Percentiles rank a stretch among this genome's conserved stretches.
Evolutionary conservation across 2,888 invertebrate genomes (phyloP).

Genomic region (Villa cingulata): DNA sequence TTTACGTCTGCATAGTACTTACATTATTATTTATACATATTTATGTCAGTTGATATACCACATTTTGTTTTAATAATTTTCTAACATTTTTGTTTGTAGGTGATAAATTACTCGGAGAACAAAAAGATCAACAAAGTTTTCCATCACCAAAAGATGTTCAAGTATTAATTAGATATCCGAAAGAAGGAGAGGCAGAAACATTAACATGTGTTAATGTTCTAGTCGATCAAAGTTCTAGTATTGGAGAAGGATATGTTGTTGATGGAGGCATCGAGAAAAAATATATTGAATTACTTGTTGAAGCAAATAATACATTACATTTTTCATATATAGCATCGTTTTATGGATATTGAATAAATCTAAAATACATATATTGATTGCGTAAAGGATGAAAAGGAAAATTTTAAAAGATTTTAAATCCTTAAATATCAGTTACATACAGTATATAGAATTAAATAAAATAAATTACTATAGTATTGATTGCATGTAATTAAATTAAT

Average conservation of each 20-base stretch:
- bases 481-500: too few species aligned
- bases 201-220: constrained; percentile 8
- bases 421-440: too few species aligned
- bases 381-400: too few species aligned
- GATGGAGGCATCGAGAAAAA: constrained; percentile 9
- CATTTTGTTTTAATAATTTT: background rate
- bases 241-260: constrained; percentile 7
- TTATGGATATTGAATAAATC: constrained; percentile 7
- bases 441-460: too few species aligned
- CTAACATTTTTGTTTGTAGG: background rate
- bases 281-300: constrained; percentile 3
- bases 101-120: constrained; percentile 3
- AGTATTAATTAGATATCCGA: constrained; percentile 7
- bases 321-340: constrained; percentile 9
- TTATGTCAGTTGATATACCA: too few species aligned
- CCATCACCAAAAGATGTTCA: constrained; percentile 8
- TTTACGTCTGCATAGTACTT: too few species aligned
- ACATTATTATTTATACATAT: too few species aligned
- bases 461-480: too few species aligned
- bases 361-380: too few species aligned
- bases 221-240: constrained; percentile 9
- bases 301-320: constrained; percentile 8
- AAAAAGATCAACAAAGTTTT: constrained; percentile 4
- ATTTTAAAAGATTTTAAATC: too few species aligned
- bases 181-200: background rate